Conservation (phyloP, 2,113 vertebrate species). For the Hassar affinis region DNA sequence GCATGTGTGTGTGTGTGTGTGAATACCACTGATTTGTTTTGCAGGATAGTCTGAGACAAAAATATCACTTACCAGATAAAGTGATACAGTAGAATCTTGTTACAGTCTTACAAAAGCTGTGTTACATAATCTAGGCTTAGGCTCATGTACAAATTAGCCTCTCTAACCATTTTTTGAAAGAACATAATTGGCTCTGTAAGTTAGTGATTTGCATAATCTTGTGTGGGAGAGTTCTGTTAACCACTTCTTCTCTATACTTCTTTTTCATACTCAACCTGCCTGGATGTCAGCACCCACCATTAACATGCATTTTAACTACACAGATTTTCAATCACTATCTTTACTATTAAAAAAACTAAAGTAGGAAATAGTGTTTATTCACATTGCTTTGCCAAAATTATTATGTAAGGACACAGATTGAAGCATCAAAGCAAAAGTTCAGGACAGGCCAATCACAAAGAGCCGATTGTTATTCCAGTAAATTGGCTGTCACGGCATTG, state of each 20-base stretch:
- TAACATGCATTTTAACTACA: not conserved
- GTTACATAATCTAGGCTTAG: not conserved
- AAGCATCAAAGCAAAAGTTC: not conserved
- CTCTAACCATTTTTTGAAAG: not conserved
- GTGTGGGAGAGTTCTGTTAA: not conserved
- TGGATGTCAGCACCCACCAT: not conserved
- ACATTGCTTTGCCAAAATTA: not conserved
- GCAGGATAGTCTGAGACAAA: not conserved
- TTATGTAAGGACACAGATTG: not conserved
- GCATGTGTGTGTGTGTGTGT: conserved; percentile 4
- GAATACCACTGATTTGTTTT: conserved; percentile 4
- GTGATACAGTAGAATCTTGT: not conserved
- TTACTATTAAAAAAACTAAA: not conserved
- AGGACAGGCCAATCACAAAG: not conserved
- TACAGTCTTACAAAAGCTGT: not conserved
- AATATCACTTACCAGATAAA: conserved; percentile 14
- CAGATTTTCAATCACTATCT: not conserved
- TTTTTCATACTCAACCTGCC: not conserved
- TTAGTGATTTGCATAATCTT: not conserved
- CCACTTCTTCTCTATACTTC: not conserved
- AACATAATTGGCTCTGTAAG: conserved; percentile 13
- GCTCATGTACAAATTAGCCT: not conserved
- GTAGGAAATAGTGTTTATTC: not conserved
- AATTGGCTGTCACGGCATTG: not conserved
- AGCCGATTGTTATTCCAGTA: conserved; percentile 25